Base-by-base conservation (phyloP, 2,113 vertebrate genomes). In the Xiphophorus couchianus region DNA sequence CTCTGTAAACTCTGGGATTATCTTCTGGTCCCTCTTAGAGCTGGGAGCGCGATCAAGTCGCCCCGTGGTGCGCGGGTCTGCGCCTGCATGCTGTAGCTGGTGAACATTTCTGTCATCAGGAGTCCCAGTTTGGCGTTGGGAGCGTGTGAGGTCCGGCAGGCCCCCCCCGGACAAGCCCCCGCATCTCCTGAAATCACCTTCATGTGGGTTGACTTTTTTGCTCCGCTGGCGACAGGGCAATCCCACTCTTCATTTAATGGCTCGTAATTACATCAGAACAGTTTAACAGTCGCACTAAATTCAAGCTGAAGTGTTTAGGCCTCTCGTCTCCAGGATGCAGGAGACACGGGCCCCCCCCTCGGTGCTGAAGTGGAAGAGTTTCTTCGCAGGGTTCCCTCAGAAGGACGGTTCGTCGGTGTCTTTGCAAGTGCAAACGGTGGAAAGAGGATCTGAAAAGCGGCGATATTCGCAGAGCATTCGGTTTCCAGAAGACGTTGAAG, bases 211-310 rank as follows among this genome's bases (percentile, higher is more conserved):
- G 92, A 93, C 87, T 90, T 80, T 37, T 84, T 81, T 78, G 84
- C 86, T 90, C 77, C 83, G 83, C 68, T 67, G 75, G 88, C 82
- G 83, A 90, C 88, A 84, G 84, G 75, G 62, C 86, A 62, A 84
- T 85, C 84, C 89, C 86, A 78, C 90, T 91, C 88, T 83, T 88
- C 86, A 80, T 83, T 91, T 86, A 89, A 90, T 82, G 85, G 69
- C 85, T 90, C 86, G 73, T 92, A 85, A 91, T 92, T 85, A 91
- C 90, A 91, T 91, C 80, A 83, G 75, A 91, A 79, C 69, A 87
- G 82, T 90, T 90, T 89, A 87, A 90, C 77, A 33, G 62, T 70
- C 72, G 87, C 73, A 70, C 77, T 87, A 77, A 90, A 92, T 90
- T 82, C 73, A 77, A 90, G 71, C 74, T 86, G 90, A 93, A 90